Evolutionary conservation across 2,888 invertebrate genomes (phyloP).

Genomic region (Amiota mariae): DNA sequence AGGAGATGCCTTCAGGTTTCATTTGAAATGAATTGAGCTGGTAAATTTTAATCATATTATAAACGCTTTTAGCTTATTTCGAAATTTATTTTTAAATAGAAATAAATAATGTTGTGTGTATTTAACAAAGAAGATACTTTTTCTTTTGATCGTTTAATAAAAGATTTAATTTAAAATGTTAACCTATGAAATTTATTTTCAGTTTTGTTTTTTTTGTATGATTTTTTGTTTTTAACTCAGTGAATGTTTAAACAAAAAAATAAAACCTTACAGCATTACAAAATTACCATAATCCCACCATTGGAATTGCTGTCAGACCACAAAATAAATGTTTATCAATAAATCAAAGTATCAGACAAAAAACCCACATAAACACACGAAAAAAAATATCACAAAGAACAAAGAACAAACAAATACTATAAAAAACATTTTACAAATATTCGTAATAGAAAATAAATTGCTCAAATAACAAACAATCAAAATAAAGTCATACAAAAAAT

Average conservation of each 20-base stretch:
- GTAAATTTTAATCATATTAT: background rate
- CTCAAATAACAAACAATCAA: no score
- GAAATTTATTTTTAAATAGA: background rate
- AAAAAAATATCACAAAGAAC: background rate
- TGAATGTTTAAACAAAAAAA: background rate
- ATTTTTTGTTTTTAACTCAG: background rate
- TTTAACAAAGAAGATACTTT: background rate
- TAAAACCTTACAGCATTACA: background rate
- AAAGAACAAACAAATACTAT: background rate
- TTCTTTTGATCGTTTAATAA: slow-evolving; percentile 3
- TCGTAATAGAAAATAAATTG: no score
- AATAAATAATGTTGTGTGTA: background rate
- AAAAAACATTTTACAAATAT: background rate
- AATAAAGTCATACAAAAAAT: no score
- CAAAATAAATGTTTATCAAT: slow-evolving; percentile 18
- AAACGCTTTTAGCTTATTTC: background rate
- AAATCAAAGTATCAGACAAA: slow-evolving; percentile 11
- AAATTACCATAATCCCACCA: slow-evolving; percentile 25
- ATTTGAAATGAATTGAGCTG: background rate
- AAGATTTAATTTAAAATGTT: background rate
- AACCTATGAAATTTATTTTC: no score
- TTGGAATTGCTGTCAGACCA: slow-evolving; percentile 18
- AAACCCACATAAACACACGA: background rate
- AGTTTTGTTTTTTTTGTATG: no score
- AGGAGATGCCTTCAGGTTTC: no score